Base-by-base conservation (phyloP, 1,140 invertebrate species). In the Papilio xuthus region DNA sequence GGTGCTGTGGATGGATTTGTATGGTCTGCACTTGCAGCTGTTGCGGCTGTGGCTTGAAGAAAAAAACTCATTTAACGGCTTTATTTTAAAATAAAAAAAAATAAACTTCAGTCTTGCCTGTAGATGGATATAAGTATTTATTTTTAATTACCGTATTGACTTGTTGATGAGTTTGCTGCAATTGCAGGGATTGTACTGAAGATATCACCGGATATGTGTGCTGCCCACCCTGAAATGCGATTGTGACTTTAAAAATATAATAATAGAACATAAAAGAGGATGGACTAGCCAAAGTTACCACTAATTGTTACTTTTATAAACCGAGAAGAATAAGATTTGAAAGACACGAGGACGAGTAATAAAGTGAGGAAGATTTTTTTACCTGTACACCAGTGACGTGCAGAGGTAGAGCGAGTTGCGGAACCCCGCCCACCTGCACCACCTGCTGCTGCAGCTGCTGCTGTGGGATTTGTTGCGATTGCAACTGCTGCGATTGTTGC, bases 21-120 rank as follows among this genome's bases (percentile, higher is more conserved):
- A 94, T 93, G 0, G 94, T 93, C 75, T 94, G 94, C 47, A 94
- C 90, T 80, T 94, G 94, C 1, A 93, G 86, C n/a, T 92, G 93
- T 75, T 94, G 93, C 8, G 90, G 93, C 72, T 93, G 93, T 85
- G 93, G 90, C 83, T 90, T 87, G 56, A 84, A 83, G 80, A 47
- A 71, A 79, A 69, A 78, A 44, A 79, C 18, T 13, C 15, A 15
- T 41, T 32, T 44, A 20, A 72, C 37, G 12, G 44, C 20, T 44
- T 23, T 26, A 32, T 18, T 18, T 44, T 72, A 72, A 42, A 42
- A 12, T 41, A 41, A 72, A 41, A 72, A 67, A 53, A 78, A 47
- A 75, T 47, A n/a, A n/a, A 2, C 6, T 32, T 32, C 32, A 6
- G 6, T 6, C 2, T 32, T 2, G 2, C 6, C 6, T 32, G 32